phyloP scores from a whole-genome alignment of 2,797 vertebrate genomes.

The Tamandua tetradactyla region DNA sequence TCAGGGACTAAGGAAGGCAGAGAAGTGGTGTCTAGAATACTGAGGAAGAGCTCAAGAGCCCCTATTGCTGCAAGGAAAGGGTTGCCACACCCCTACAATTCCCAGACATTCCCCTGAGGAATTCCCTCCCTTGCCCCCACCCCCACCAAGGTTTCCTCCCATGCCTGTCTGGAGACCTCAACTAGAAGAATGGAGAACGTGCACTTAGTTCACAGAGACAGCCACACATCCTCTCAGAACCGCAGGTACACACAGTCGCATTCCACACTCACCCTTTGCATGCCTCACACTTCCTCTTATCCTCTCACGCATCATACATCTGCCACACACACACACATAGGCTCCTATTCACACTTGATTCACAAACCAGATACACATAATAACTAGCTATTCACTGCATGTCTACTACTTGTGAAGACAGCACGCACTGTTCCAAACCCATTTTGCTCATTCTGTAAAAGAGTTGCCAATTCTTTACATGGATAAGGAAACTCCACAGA shows the following conservation, averaged over 20 bases:
- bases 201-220: neutral
- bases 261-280: too few relatives aligned
- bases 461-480: neutral
- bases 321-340: neutral
- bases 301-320: neutral
- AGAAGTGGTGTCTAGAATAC: neutral
- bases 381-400: neutral
- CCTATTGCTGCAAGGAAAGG: neutral
- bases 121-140: too few relatives aligned
- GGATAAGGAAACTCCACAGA: neutral
- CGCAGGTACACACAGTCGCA: neutral
- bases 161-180: neutral
- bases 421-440: neutral
- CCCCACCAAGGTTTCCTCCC: too few relatives aligned
- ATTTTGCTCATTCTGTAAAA: neutral
- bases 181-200: neutral
- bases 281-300: too few relatives aligned
- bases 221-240: neutral
- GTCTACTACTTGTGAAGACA: neutral
- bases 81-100: rapidly evolving
- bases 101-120: neutral
- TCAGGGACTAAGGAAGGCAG: neutral
- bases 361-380: neutral
- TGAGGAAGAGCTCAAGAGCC: conserved; percentile 37
- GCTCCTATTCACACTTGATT: neutral